These are phyloP conservation scores for Diploscapter pachys DNA, from an alignment of 1,140 invertebrate species.

Conservation along the genomic window DNA sequence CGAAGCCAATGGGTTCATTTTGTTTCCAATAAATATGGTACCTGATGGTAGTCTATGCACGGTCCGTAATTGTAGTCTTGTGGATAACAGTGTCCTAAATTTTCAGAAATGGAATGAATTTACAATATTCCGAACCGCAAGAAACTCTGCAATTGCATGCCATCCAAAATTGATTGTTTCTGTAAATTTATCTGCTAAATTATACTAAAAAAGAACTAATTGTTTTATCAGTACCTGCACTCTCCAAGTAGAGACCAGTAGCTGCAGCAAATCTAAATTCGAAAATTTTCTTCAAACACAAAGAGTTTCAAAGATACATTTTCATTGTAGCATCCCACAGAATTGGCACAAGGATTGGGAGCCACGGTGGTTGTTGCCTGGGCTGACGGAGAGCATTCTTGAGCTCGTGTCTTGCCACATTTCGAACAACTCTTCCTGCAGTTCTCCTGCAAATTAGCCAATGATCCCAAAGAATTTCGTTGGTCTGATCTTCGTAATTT, in stretches of 20 bases:
- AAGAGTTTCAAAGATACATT: background rate
- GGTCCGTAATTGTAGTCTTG: too few species aligned
- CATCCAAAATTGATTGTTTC: constrained; percentile 39
- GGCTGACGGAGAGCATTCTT: constrained; percentile 7
- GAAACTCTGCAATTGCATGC: constrained; percentile 37
- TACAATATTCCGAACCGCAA: constrained; percentile 15
- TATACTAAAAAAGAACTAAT: too few species aligned
- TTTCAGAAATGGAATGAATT: too few species aligned
- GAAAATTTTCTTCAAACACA: too few species aligned
- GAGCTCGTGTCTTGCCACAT: constrained; percentile 23
- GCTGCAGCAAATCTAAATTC: constrained; percentile 10
- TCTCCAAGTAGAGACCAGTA: constrained; percentile 22
- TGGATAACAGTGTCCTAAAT: background rate
- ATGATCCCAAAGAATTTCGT: too few species aligned
- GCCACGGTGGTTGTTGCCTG: too few species aligned
- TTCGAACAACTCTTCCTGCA: constrained; percentile 31
- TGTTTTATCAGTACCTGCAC: too few species aligned
- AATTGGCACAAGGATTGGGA: too few species aligned
- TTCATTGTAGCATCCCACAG: constrained; percentile 32
- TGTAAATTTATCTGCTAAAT: background rate
- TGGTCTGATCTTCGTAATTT: too few species aligned
- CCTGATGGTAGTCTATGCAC: too few species aligned
- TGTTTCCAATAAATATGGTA: too few species aligned
- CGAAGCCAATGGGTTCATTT: too few species aligned
- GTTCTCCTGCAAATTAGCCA: constrained; percentile 15